These are phyloP conservation scores for Falco novaeseelandiae DNA, from an alignment of 2,797 vertebrate genomes.

Conservation along the genomic window DNA sequence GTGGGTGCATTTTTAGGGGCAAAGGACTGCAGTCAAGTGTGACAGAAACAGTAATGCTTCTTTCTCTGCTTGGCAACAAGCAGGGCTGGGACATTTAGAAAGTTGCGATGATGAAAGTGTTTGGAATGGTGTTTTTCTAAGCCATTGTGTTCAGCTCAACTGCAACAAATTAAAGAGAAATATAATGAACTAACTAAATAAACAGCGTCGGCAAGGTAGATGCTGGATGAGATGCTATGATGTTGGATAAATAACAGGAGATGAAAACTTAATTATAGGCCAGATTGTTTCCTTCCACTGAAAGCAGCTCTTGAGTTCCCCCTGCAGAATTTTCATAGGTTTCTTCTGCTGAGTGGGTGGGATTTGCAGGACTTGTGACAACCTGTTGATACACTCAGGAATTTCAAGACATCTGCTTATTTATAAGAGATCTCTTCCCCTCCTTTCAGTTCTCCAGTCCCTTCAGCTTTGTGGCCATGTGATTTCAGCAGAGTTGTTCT, in stretches of 20 bases:
- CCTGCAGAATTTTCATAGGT: constrained; percentile 50
- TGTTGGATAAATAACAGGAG: constrained; percentile 62
- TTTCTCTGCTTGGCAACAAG: constrained; percentile 33
- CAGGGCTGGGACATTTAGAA: constrained; percentile 54
- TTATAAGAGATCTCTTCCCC: background rate
- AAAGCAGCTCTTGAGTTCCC: constrained; percentile 57
- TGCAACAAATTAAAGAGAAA: constrained; percentile 66
- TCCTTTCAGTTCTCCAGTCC: background rate
- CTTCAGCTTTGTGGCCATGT: background rate
- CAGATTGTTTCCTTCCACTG: constrained; percentile 30
- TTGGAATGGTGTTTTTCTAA: constrained; percentile 70
- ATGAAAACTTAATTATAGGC: constrained; percentile 69
- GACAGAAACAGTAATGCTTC: constrained; percentile 19
- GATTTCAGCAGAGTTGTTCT: background rate
- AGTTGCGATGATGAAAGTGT: constrained; percentile 67
- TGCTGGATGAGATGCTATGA: constrained; percentile 47
- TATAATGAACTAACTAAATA: constrained; percentile 70
- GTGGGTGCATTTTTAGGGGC: constrained; percentile 12
- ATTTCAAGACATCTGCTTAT: background rate
- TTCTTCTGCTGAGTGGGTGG: constrained; percentile 3
- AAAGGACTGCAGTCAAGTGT: constrained; percentile 28
- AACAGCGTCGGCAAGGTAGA: constrained; percentile 63
- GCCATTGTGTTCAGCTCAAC: constrained; percentile 49
- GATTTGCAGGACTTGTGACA: background rate
- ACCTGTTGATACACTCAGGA: background rate